phyloP scores from a whole-genome alignment of 1,140 invertebrate genomes.

The Musca domestica region DNA sequence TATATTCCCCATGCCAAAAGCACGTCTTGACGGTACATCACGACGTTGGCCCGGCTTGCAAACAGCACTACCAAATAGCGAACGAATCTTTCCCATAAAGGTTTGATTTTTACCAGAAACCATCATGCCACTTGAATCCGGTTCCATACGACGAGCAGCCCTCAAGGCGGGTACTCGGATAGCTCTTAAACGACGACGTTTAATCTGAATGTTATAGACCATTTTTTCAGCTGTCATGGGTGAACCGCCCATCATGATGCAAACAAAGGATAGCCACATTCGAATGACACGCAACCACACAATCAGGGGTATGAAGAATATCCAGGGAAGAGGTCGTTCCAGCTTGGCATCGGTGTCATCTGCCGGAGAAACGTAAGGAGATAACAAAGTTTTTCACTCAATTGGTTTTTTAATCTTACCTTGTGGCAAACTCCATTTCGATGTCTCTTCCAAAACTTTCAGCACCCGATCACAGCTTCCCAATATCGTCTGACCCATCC shows the following conservation, averaged over 20 bases:
- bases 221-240: conserved; percentile 38
- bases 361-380: conserved; percentile 8
- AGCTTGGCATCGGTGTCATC: conserved; percentile 33
- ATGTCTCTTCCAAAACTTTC: conserved; percentile 43
- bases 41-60: conserved; percentile 39
- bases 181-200: conserved; percentile 44
- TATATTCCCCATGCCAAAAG: conserved; percentile 22
- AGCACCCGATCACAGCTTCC: conserved; percentile 38
- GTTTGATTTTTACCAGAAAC: conserved; percentile 16
- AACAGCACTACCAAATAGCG: conserved; percentile 40
- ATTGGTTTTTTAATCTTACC: conserved; percentile 29
- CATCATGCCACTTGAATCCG: background rate
- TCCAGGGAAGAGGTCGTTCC: conserved; percentile 45
- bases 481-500: conserved; percentile 40
- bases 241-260: conserved; percentile 42
- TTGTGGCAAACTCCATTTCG: conserved; percentile 49
- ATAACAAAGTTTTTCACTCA: background rate
- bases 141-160: conserved; percentile 34
- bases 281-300: conserved; percentile 41
- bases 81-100: conserved; percentile 29
- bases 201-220: conserved; percentile 48
- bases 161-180: conserved; percentile 41
- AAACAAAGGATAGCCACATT: conserved; percentile 43
- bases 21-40: conserved; percentile 25
- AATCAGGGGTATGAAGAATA: conserved; percentile 42